A percentile compares a stretch with the other conserved stretches of the same genome.
phyloP scores from a whole-genome alignment of 2,113 vertebrate species.

The Syngnathus floridae region DNA sequence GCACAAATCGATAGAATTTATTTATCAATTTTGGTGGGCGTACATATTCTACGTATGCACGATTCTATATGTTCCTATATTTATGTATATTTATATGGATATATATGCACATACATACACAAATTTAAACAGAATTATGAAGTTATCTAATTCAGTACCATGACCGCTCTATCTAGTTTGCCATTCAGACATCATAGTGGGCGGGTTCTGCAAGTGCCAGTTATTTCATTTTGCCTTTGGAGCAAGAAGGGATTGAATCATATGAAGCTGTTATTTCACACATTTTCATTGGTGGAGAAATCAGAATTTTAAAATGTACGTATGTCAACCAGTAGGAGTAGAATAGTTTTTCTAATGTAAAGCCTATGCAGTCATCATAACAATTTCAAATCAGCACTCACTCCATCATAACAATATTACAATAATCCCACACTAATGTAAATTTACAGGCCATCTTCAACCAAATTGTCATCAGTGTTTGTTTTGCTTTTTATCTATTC shows the following conservation, averaged over 20 bases:
- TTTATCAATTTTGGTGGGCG: too few relatives aligned
- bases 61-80: too few relatives aligned
- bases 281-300: neutral
- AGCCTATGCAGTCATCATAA: neutral
- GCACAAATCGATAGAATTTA: too few relatives aligned
- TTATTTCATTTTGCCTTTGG: neutral
- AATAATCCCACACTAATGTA: slow-evolving; percentile 16
- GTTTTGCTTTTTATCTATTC: slow-evolving; percentile 42
- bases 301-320: neutral
- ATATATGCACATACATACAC: too few relatives aligned
- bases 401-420: neutral
- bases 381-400: slow-evolving; percentile 7
- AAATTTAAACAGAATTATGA: too few relatives aligned
- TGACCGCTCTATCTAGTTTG: neutral
- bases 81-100: too few relatives aligned
- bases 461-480: slow-evolving; percentile 20
- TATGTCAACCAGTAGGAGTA: too few relatives aligned
- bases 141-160: too few relatives aligned
- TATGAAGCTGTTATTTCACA: neutral
- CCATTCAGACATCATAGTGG: neutral
- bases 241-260: neutral
- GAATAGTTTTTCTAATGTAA: neutral
- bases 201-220: neutral
- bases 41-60: too few relatives aligned
- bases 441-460: slow-evolving; percentile 20